phyloP scores from a whole-genome alignment of 2,888 invertebrate genomes.

The Hypselothyrea guttata region DNA sequence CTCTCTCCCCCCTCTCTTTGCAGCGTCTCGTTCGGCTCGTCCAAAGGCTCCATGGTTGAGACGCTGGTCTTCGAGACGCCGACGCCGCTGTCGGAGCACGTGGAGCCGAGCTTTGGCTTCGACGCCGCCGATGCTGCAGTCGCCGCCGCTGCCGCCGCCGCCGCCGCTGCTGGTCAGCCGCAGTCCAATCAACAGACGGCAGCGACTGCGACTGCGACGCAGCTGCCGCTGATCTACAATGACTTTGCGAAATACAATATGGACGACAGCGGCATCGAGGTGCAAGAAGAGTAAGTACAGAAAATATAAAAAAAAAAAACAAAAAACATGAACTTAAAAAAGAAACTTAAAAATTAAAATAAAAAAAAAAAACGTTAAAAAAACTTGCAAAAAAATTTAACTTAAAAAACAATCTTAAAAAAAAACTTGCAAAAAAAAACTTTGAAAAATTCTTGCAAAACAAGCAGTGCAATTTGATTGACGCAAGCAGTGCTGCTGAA shows the following conservation, averaged over 20 bases:
- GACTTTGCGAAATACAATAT: constrained; percentile 71
- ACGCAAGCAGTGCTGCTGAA: too few relatives aligned
- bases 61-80: constrained; percentile 94
- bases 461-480: too few relatives aligned
- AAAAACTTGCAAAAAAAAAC: too few relatives aligned
- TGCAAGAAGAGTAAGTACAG: constrained; percentile 82
- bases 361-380: too few relatives aligned
- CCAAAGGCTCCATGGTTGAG: constrained; percentile 97
- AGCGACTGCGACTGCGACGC: constrained; percentile 80
- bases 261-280: constrained; percentile 82
- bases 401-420: too few relatives aligned
- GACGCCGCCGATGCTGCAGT: constrained; percentile 56
- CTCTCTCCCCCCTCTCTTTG: constrained; percentile 62
- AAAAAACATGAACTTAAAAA: too few relatives aligned
- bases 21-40: constrained; percentile 96
- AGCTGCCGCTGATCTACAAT: constrained; percentile 55
- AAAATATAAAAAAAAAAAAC: neutral
- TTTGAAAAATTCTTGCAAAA: too few relatives aligned
- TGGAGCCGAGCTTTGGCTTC: constrained; percentile 81
- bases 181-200: constrained; percentile 58
- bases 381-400: too few relatives aligned
- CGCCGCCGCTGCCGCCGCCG: constrained; percentile 43
- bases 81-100: constrained; percentile 85
- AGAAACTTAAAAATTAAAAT: too few relatives aligned
- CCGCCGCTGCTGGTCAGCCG: constrained; percentile 66